These are phyloP conservation scores for Cactoblastis cactorum DNA, from an alignment of 2,888 invertebrate species.

Conservation along the genomic window DNA sequence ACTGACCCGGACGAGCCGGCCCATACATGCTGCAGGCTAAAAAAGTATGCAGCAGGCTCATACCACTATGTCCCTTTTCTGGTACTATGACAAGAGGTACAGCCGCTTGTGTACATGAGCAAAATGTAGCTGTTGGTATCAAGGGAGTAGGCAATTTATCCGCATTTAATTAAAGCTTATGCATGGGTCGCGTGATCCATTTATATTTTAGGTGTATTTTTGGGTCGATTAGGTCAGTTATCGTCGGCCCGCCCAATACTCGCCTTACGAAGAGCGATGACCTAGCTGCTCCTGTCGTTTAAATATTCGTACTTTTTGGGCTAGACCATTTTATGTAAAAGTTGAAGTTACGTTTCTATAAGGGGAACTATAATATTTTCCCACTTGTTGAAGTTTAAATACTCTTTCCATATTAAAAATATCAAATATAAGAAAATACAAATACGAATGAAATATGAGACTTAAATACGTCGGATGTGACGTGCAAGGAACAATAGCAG, in stretches of 20 bases:
- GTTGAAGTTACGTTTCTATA: background rate
- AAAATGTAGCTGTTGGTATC: background rate
- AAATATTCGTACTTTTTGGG: conserved; percentile 1
- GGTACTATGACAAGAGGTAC: too few relatives aligned
- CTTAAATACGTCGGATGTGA: background rate
- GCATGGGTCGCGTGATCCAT: conserved; percentile 8
- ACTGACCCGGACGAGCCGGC: too few relatives aligned
- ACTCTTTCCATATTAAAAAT: background rate
- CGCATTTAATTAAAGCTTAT: conserved; percentile 9
- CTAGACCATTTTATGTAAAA: background rate
- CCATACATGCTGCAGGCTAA: too few relatives aligned
- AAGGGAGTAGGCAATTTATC: background rate
- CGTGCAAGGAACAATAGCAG: background rate
- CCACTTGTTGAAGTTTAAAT: background rate
- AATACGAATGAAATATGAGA: background rate
- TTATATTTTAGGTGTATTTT: conserved; percentile 3
- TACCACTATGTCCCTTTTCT: too few relatives aligned
- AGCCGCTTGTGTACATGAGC: background rate
- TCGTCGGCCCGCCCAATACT: background rate
- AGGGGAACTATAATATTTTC: too few relatives aligned
- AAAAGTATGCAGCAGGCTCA: too few relatives aligned
- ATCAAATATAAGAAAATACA: background rate
- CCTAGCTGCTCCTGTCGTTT: background rate
- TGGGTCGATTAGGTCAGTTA: conserved; percentile 1
- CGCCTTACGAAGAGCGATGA: background rate